These are phyloP conservation scores for Halisarca cf. caerulea DNA, from an alignment of 37 sponge, comb jelly and placozoan genomes.

Conservation along the genomic window DNA sequence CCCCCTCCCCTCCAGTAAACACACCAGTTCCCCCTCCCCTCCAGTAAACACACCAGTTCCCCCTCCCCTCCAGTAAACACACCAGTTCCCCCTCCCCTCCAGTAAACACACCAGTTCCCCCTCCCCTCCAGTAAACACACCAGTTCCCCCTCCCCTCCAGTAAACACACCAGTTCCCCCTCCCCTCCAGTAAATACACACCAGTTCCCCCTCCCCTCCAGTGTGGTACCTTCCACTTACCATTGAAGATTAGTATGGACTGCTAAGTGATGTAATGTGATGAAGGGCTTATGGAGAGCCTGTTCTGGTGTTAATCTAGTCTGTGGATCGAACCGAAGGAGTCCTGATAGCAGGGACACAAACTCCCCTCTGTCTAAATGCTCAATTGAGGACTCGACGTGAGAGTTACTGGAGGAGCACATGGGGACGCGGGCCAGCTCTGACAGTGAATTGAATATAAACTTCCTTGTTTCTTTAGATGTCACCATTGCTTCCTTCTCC, in stretches of 20 bases:
- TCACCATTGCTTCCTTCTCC: constrained; percentile 46
- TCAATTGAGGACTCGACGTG: neutral
- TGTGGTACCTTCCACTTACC: neutral
- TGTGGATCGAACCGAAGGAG: constrained; percentile 74
- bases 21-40: too few species aligned
- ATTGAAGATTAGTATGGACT: constrained; percentile 34
- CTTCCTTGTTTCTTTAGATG: constrained; percentile 80
- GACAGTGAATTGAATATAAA: constrained; percentile 61
- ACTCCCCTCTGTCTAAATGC: constrained; percentile 55
- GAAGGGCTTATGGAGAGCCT: constrained; percentile 74
- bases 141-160: too few species aligned
- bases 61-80: too few species aligned
- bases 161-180: too few species aligned
- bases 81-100: too few species aligned
- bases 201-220: too few species aligned
- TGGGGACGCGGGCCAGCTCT: constrained; percentile 33
- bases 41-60: too few species aligned
- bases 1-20: too few species aligned
- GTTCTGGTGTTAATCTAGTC: constrained; percentile 39
- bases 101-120: too few species aligned
- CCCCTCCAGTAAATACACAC: too few species aligned
- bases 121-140: too few species aligned
- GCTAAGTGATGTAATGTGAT: constrained; percentile 89
- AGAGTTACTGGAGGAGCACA: neutral
- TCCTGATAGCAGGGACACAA: constrained; percentile 59